Percentiles rank a stretch among this genome's conserved stretches.
Evolutionary conservation across 2,113 vertebrate genomes (phyloP).

Genomic region (Gymnarchus niloticus): DNA sequence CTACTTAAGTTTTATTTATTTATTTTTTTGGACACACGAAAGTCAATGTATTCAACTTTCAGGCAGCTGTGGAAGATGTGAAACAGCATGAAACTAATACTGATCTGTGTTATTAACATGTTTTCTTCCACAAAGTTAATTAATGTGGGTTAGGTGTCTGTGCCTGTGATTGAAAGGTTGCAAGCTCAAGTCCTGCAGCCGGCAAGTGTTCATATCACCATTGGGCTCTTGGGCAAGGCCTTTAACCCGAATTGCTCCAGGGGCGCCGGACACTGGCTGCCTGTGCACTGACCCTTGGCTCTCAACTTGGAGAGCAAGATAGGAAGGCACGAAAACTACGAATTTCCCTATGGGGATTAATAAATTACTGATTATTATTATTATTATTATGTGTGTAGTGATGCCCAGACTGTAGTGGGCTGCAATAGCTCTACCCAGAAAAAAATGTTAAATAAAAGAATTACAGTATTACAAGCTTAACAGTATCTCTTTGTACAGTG

Average conservation of each 20-base stretch:
- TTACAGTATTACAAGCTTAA: no score
- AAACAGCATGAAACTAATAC: background rate
- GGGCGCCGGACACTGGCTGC: no score
- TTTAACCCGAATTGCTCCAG: background rate
- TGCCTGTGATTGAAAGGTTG: background rate
- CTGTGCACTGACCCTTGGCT: no score
- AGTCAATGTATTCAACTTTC: background rate
- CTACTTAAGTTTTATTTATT: background rate
- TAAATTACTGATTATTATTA: no score
- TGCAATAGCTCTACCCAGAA: no score
- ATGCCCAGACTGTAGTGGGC: no score
- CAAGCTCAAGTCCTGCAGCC: background rate
- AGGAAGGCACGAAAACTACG: no score
- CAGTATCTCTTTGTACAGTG: no score
- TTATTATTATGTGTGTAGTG: no score
- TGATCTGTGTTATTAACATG: background rate
- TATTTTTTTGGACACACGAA: background rate
- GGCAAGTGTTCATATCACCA: background rate
- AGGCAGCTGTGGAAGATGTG: background rate
- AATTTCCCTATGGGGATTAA: no score
- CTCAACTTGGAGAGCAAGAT: no score
- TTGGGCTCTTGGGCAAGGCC: background rate
- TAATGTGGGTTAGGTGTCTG: background rate
- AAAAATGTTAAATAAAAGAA: no score
- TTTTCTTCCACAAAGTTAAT: background rate